Percentiles rank a stretch among this genome's conserved stretches.
Evolutionary conservation across 1,140 invertebrate genomes (phyloP).

Genomic region (Pectinophora gossypiella): DNA sequence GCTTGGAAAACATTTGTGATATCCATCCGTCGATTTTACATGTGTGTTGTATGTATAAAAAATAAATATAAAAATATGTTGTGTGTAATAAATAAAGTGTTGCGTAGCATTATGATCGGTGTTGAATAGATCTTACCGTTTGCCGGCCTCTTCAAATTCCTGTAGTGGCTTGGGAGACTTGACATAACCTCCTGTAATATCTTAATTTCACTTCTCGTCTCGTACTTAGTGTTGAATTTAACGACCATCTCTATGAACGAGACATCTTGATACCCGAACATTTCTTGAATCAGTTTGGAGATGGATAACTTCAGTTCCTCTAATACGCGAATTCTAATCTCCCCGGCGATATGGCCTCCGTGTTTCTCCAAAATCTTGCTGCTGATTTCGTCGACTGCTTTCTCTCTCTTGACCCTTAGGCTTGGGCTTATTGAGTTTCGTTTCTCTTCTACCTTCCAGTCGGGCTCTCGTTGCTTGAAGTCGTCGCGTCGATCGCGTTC

Average conservation of each 20-base stretch:
- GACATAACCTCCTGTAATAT: conserved; percentile 43
- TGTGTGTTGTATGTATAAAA: too few species aligned
- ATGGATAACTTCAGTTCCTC: conserved; percentile 37
- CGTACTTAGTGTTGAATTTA: conserved; percentile 45
- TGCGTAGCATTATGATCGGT: too few species aligned
- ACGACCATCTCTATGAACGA: conserved; percentile 54
- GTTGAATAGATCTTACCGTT: conserved; percentile 44
- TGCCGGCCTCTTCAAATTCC: conserved; percentile 26
- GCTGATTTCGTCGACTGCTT: conserved; percentile 45
- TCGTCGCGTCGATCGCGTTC: conserved; percentile 5
- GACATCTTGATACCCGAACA: conserved; percentile 44
- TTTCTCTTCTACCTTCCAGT: conserved; percentile 10
- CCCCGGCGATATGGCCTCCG: conserved; percentile 9
- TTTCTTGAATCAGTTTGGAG: conserved; percentile 28
- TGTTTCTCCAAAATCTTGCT: conserved; percentile 33
- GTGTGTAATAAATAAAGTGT: too few species aligned
- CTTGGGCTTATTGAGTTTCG: not conserved
- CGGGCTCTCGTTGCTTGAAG: conserved; percentile 6
- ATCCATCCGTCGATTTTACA: too few species aligned
- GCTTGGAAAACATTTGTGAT: too few species aligned
- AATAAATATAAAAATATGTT: too few species aligned
- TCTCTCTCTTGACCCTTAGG: conserved; percentile 36
- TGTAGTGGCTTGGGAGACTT: conserved; percentile 37
- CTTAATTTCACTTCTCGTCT: conserved; percentile 31
- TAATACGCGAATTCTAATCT: conserved; percentile 22